These are phyloP conservation scores for Lagodon rhomboides DNA, from an alignment of 2,797 vertebrate genomes.

Conservation along the genomic window DNA sequence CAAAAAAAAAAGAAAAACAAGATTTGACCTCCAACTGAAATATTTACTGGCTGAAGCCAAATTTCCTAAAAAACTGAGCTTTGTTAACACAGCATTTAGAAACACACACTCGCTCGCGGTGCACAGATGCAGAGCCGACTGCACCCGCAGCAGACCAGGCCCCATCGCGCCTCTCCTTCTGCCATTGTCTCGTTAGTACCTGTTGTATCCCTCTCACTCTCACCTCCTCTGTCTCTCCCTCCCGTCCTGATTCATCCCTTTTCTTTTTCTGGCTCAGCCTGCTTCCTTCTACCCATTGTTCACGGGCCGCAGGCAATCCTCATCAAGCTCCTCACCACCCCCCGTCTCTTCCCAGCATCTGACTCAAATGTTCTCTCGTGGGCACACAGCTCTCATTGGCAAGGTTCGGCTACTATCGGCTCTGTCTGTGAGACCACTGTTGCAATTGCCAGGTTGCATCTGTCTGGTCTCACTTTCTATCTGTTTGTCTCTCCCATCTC, in stretches of 20 bases:
- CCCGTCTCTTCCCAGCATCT: constrained; percentile 13
- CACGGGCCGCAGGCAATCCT: constrained; percentile 19
- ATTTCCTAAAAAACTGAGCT: background rate
- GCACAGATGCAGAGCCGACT: constrained; percentile 9
- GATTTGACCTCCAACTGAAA: constrained; percentile 9
- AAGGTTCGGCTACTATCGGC: constrained; percentile 26
- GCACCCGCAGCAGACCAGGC: constrained; percentile 39
- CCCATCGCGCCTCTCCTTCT: constrained; percentile 35
- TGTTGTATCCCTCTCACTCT: constrained; percentile 37
- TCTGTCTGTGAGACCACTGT: constrained; percentile 31
- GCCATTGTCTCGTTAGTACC: constrained; percentile 39
- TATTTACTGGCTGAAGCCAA: background rate
- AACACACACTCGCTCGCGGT: background rate
- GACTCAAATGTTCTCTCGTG: constrained; percentile 25
- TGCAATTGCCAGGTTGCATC: constrained; percentile 25
- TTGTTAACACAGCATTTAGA: background rate
- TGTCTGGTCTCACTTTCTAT: constrained; percentile 15
- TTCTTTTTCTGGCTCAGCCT: constrained; percentile 38
- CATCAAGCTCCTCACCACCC: constrained; percentile 26
- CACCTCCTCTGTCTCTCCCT: constrained; percentile 13
- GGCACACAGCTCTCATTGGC: constrained; percentile 32
- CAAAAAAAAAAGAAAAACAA: background rate
- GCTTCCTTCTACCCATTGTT: constrained; percentile 47
- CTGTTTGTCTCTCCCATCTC: constrained; percentile 6
- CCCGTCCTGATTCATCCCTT: constrained; percentile 32